Evolutionary conservation across 2,797 vertebrate genomes (phyloP).

Genomic region (Acanthiza pusilla): DNA sequence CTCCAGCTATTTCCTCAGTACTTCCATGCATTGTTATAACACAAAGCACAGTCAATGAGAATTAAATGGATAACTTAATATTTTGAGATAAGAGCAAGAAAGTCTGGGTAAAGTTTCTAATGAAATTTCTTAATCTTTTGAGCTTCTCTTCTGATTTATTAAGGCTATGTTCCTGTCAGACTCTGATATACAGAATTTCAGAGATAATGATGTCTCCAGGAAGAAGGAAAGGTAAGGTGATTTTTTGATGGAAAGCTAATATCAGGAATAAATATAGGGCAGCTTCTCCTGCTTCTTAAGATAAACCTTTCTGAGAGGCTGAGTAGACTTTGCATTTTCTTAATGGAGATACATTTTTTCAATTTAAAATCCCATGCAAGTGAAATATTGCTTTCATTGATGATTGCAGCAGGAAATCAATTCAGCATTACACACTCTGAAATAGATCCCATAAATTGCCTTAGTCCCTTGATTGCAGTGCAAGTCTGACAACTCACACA

Average conservation of each 20-base stretch:
- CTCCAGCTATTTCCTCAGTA: not conserved
- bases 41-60: not conserved
- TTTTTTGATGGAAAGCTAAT: not conserved
- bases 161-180: not conserved
- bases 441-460: slow-evolving; percentile 18
- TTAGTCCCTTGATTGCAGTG: not conserved
- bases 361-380: slow-evolving; percentile 12
- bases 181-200: not conserved
- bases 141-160: not conserved
- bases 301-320: not conserved
- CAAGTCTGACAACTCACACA: not conserved
- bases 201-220: not conserved
- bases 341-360: slow-evolving; percentile 20
- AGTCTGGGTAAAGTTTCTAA: not conserved
- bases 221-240: not conserved
- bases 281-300: not conserved
- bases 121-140: not conserved
- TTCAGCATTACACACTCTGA: not conserved
- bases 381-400: slow-evolving; percentile 11
- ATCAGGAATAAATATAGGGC: not conserved
- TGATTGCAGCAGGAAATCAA: not conserved
- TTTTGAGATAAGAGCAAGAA: not conserved
- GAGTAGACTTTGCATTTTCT: not conserved
- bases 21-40: not conserved
- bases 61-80: not conserved